Evolutionary conservation across 2,888 invertebrate genomes (phyloP), one percentile per base, ranked within the genome.

Genomic region (Scaptomyza parva): DNA sequence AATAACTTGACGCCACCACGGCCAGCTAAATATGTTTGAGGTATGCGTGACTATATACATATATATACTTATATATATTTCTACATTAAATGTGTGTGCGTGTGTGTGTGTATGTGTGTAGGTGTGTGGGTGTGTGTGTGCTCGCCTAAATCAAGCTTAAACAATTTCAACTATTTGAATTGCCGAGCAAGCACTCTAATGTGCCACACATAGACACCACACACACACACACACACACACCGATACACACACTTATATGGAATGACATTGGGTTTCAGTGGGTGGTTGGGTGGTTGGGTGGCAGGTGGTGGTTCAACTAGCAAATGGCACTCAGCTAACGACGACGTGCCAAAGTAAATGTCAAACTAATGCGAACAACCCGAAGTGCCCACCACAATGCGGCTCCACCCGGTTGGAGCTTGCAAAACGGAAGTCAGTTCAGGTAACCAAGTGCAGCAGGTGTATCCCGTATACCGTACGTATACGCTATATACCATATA

Each of bases 271-370:
- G 47, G 33, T 4, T 20, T 24, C 17, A 60, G 33, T 47, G 33
- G 47, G 33, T 4, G 14, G 18, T 47, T 17, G 40, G 39, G 14
- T 12, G 40, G 22, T 12, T 11, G 22, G 33, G 53, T 20, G 40
- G 43, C 33, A 37, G 3, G 6, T 7, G 24, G 20, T 39, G 66
- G n/a, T n/a, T n/a, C n/a, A n/a, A 30, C 54, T 44, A 35, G 51
- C 68, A 60, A 54, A 67, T 70, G 65, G 74, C 87, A 84, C 87
- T 86, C 87, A 69, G 54, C 76, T 86, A 82, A 82, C 82, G 82
- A 82, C 82, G 82, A 82, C 80, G 76, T 88, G 82, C 86, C 83
- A 76, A 82, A 82, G 82, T 82, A 88, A 88, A 82, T 82, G 82
- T 86, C 88, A 82, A 82, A 88, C 82, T 82, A 82, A 82, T 82